phyloP scores from a whole-genome alignment of 2,113 vertebrate species.

The Dicerorhinus sumatrensis region DNA sequence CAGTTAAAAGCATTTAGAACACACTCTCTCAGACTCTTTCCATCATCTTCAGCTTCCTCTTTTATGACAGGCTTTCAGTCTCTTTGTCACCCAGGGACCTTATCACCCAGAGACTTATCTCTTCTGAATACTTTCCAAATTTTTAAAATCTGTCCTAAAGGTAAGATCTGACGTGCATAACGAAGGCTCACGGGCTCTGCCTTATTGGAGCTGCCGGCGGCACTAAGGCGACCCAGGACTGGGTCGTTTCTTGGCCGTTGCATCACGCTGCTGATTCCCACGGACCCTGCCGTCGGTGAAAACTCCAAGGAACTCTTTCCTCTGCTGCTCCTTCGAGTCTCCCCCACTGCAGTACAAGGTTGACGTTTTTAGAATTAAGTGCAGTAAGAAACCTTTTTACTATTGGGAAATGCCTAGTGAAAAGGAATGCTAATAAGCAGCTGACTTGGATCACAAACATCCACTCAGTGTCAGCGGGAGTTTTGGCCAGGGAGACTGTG shows the following conservation, averaged over 20 bases:
- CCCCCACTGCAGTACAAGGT: not conserved
- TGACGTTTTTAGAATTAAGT: not conserved
- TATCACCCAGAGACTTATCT: not conserved
- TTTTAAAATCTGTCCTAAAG: not conserved
- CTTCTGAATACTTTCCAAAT: not conserved
- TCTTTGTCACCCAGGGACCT: not conserved
- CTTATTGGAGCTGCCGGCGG: not conserved
- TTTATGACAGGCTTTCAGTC: not conserved
- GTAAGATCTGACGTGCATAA: not conserved
- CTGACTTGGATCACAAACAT: not conserved
- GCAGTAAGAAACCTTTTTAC: not conserved
- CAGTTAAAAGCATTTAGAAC: not conserved
- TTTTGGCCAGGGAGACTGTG: accelerated
- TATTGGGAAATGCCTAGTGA: not conserved
- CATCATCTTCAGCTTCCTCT: not conserved
- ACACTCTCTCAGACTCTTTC: not conserved
- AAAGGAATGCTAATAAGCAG: not conserved
- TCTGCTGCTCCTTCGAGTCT: not conserved
- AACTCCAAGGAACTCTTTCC: not conserved
- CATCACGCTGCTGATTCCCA: not conserved
- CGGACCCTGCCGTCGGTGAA: not conserved
- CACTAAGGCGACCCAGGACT: not conserved
- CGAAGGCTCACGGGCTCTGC: not conserved
- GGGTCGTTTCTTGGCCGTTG: not conserved
- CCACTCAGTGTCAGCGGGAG: not conserved